Percentiles rank a stretch among this genome's conserved stretches.
phyloP scores from a whole-genome alignment of 2,113 vertebrate genomes.

The Salvelinus namaycush region DNA sequence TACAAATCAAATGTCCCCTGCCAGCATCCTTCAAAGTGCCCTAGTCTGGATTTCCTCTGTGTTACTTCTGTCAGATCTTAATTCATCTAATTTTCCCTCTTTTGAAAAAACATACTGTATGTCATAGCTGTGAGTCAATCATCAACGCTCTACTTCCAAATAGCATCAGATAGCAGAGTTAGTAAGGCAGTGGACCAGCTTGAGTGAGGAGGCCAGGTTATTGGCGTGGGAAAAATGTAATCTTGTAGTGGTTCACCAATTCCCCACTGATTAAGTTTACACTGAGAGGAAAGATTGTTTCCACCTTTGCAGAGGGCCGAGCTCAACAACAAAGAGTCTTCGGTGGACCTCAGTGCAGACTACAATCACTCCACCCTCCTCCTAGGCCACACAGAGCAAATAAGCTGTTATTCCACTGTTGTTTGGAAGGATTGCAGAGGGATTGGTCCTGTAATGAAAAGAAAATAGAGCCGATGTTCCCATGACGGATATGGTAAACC shows the following conservation, averaged over 20 bases:
- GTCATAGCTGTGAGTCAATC: neutral
- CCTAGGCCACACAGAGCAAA: constrained; percentile 69
- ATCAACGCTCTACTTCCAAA: constrained; percentile 14
- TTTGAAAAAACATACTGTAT: neutral
- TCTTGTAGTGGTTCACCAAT: constrained; percentile 31
- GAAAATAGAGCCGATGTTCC: constrained; percentile 78
- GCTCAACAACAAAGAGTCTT: constrained; percentile 36
- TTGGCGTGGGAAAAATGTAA: constrained; percentile 35
- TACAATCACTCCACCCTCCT: constrained; percentile 43
- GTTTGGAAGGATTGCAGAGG: constrained; percentile 71
- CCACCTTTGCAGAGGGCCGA: constrained; percentile 41
- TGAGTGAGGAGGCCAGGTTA: constrained; percentile 18
- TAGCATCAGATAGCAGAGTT: neutral
- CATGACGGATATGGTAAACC: constrained; percentile 75
- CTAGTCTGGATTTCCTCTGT: neutral
- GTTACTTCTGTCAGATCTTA: constrained; percentile 1
- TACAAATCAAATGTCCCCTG: neutral
- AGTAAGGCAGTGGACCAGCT: neutral
- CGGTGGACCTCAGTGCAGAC: constrained; percentile 30
- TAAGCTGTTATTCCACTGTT: constrained; percentile 75
- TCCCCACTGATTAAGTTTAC: constrained; percentile 53
- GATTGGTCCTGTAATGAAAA: constrained; percentile 76
- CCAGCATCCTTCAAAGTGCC: neutral
- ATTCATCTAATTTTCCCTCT: neutral
- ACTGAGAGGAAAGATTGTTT: constrained; percentile 48